Evolutionary conservation across 2,888 invertebrate genomes (phyloP), one percentile per base, ranked within the genome.

Genomic region (Orchesella flavescens): DNA sequence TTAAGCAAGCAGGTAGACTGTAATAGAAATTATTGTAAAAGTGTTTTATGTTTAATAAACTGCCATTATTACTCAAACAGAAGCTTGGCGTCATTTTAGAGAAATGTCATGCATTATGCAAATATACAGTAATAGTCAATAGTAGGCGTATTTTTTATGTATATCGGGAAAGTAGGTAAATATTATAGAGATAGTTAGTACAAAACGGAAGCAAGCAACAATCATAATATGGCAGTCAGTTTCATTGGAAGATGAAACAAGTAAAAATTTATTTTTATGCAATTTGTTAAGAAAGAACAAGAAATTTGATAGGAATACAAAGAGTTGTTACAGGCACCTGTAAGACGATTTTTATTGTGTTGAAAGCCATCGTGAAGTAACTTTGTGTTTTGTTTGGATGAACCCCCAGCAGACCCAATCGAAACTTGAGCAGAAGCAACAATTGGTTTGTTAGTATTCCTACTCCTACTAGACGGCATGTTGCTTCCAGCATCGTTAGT

Each of bases 371-470:
- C 82, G 53, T 55, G 82, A 82, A 76, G 72, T n/a, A 43, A 19
- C 55, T 63, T 12, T 65, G 55, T 34, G 44, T 73, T 55, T 23
- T 72, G 66, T 23, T 79, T 79, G 63, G 78, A 57, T 57, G 79
- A 57, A 66, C 72, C 65, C 61, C n/a, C 15, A 17, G 68, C 15
- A 17, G 68, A 55, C 65, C 46, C 44, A 59, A 69, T 34, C 59
- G 69, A 49, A 59, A 77, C 69, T 49, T 59, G 24, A 5, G 61
- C 24, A 23, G 61, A 24, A 61, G 61, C 61, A 61, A 68, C 68
- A 68, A 68, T 34, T 69, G 80, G 68, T 21, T 76, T 80, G 78
- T 85, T 85, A 81, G 74, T 84, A 80, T 69, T 61, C 55, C 59
- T 23, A 71, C 69, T 53, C 34, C 43, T 81, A 82, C 23, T 59